These are phyloP conservation scores for Etia nguti DNA, from an alignment of 2,113 vertebrate species.

Conservation along the genomic window DNA sequence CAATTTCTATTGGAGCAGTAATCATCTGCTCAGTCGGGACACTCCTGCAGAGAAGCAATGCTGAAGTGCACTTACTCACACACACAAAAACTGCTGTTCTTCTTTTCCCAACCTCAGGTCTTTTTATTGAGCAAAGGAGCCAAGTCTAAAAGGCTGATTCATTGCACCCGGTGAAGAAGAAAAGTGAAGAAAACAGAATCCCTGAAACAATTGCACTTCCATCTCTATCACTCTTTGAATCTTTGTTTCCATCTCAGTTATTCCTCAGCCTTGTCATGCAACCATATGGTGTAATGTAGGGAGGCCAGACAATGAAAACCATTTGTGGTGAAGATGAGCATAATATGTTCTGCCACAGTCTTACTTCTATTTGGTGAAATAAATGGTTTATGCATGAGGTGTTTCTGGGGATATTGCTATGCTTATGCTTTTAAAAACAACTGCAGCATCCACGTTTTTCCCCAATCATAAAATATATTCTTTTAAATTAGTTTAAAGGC, in stretches of 20 bases:
- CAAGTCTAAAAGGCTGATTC: neutral
- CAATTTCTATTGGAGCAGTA: neutral
- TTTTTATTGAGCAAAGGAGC: neutral
- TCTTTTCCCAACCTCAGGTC: neutral
- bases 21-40: neutral
- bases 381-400: neutral
- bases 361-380: neutral
- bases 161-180: neutral
- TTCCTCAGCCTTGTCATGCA: neutral
- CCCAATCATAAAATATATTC: slow-evolving; percentile 3
- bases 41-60: neutral
- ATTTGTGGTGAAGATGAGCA: neutral
- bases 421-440: slow-evolving; percentile 9
- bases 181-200: neutral
- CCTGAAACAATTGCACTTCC: neutral
- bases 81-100: neutral
- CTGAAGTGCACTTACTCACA: neutral
- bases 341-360: slow-evolving; percentile 1
- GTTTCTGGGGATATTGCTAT: slow-evolving; percentile 13
- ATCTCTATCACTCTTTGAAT: neutral
- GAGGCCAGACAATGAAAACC: neutral
- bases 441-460: neutral
- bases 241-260: neutral
- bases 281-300: neutral
- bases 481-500: neutral